Evolutionary conservation across 2,797 vertebrate species (phyloP).

Genomic region (Sebastes baramenuke): DNA sequence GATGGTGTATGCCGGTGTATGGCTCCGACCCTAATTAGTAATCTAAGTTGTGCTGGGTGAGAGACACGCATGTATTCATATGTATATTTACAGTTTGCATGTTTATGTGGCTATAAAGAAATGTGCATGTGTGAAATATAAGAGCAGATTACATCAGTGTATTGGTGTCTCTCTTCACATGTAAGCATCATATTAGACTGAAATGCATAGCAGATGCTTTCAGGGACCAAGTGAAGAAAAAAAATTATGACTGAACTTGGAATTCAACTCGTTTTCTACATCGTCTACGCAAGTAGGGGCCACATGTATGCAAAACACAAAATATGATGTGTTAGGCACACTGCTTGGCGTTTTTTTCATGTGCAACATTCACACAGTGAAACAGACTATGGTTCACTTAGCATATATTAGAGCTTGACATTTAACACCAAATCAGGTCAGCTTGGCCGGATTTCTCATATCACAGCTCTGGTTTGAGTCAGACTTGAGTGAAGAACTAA

Average conservation of each 20-base stretch:
- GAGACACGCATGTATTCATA: background rate
- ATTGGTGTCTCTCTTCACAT: background rate
- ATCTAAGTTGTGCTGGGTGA: too few species aligned
- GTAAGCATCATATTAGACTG: background rate
- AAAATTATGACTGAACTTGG: background rate
- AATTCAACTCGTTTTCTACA: background rate
- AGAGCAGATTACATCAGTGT: too few species aligned
- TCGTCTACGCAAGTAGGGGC: background rate
- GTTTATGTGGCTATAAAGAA: background rate
- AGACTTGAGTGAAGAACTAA: background rate
- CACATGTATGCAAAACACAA: background rate
- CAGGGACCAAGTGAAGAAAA: background rate
- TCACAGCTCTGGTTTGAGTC: slow-evolving; percentile 13
- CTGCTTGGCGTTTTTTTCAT: background rate
- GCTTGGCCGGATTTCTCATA: background rate
- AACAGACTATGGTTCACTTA: background rate
- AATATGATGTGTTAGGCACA: background rate
- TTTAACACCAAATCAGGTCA: slow-evolving; percentile 19
- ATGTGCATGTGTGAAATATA: background rate
- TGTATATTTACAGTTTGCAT: background rate
- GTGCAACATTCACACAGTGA: background rate
- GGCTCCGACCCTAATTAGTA: too few species aligned
- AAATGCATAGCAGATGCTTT: background rate
- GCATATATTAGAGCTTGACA: background rate
- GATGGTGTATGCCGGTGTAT: too few species aligned